Evolutionary conservation across 2,797 vertebrate species (phyloP).

Genomic region (Salmo trutta): DNA sequence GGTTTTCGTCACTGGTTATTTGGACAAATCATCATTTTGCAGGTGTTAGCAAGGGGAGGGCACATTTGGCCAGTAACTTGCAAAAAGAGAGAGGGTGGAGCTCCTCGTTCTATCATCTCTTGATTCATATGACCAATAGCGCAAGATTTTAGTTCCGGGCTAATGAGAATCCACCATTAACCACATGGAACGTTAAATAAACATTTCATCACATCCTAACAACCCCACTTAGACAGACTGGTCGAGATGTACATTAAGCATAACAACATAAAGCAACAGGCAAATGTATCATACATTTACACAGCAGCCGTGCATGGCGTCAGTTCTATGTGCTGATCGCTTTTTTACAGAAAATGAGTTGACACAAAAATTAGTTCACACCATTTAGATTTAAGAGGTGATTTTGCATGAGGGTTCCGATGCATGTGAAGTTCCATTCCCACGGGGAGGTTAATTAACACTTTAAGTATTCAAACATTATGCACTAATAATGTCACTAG

Average conservation of each 20-base stretch:
- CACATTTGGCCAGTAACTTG: too few relatives aligned
- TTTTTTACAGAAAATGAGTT: background rate
- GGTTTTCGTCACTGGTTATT: too few relatives aligned
- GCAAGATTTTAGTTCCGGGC: too few relatives aligned
- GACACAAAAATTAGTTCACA: background rate
- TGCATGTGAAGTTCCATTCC: slow-evolving; percentile 39
- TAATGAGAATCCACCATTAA: background rate
- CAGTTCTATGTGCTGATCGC: background rate
- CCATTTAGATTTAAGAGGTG: slow-evolving; percentile 42
- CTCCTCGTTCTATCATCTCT: too few relatives aligned
- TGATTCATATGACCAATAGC: too few relatives aligned
- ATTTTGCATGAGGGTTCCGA: slow-evolving; percentile 45
- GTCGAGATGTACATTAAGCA: background rate
- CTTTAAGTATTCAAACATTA: slow-evolving; percentile 54
- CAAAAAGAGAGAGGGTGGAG: too few relatives aligned
- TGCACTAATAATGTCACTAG: slow-evolving; percentile 46
- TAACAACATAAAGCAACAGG: background rate
- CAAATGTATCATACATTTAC: background rate
- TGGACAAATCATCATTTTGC: too few relatives aligned
- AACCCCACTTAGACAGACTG: background rate
- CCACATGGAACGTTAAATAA: background rate
- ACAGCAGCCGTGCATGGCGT: background rate
- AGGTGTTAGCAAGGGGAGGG: too few relatives aligned
- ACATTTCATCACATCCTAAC: background rate
- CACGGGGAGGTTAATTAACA: slow-evolving; percentile 62